Percentiles rank a stretch among this genome's conserved stretches.
These are phyloP conservation scores for Apodemia zela DNA, from an alignment of 2,888 invertebrate genomes.

Conservation along the genomic window DNA sequence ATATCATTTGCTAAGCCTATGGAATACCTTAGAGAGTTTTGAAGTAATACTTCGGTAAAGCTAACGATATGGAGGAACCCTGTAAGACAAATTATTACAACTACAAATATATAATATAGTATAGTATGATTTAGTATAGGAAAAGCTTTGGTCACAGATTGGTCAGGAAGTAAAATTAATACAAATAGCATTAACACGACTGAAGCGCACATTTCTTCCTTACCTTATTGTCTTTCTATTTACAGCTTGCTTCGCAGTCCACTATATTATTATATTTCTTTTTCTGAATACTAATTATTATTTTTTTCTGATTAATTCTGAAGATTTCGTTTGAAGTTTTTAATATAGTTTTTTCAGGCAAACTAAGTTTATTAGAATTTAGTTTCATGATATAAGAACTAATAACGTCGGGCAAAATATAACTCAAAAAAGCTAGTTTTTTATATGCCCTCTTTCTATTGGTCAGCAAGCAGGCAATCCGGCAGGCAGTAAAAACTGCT, in stretches of 20 bases:
- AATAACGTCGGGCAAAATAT: too few species aligned
- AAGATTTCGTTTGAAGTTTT: background rate
- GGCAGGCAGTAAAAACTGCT: too few species aligned
- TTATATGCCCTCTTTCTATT: too few species aligned
- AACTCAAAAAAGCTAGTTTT: too few species aligned
- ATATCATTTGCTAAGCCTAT: slow-evolving; percentile 57
- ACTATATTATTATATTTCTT: background rate
- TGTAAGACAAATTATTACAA: slow-evolving; percentile 71
- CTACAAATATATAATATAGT: slow-evolving; percentile 58
- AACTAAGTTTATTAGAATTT: too few species aligned
- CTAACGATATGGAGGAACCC: slow-evolving; percentile 80
- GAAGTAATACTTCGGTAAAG: slow-evolving; percentile 77
- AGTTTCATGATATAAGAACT: too few species aligned
- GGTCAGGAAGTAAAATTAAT: slow-evolving; percentile 58
- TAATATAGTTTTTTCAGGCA: too few species aligned
- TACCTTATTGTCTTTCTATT: slow-evolving; percentile 59
- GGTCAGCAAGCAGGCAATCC: too few species aligned
- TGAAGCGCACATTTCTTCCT: slow-evolving; percentile 45
- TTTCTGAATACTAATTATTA: background rate
- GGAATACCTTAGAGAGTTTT: slow-evolving; percentile 61
- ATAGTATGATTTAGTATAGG: background rate
- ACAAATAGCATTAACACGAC: slow-evolving; percentile 46
- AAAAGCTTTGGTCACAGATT: slow-evolving; percentile 65
- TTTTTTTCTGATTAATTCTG: background rate
- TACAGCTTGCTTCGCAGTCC: background rate